Evolutionary conservation across 2,888 invertebrate genomes (phyloP).

Genomic region (Drosophila austrosaltans): DNA sequence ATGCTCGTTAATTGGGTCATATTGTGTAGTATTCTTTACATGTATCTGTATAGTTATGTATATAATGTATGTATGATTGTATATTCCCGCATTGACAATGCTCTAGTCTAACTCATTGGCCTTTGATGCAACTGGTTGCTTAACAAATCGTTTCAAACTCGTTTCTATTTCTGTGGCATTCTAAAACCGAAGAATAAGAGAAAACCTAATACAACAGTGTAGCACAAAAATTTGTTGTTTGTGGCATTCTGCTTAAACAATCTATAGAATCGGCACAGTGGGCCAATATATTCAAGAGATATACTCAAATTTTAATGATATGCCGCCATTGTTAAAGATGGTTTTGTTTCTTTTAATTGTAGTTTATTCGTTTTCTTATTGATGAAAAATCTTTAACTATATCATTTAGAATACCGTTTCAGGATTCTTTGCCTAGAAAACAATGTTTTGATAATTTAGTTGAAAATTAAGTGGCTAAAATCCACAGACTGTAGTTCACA

Average conservation of each 20-base stretch:
- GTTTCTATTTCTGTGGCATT: slow-evolving; percentile 62
- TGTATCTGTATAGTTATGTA: no score
- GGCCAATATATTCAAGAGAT: not conserved
- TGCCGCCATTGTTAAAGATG: slow-evolving; percentile 13
- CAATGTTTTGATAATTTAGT: not conserved
- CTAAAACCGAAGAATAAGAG: slow-evolving; percentile 35
- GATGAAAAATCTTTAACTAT: not conserved
- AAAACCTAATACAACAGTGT: slow-evolving; percentile 41
- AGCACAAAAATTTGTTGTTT: slow-evolving; percentile 39
- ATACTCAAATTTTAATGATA: not conserved
- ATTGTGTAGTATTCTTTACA: slow-evolving; percentile 9
- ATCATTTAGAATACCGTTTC: no score
- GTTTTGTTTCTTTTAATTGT: not conserved
- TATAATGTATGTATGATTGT: no score
- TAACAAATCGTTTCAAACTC: slow-evolving; percentile 47
- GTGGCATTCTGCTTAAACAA: slow-evolving; percentile 39
- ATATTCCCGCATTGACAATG: slow-evolving; percentile 57
- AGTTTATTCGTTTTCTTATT: not conserved
- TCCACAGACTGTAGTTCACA: slow-evolving; percentile 13
- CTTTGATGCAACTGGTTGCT: slow-evolving; percentile 68
- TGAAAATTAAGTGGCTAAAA: not conserved
- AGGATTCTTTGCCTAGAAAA: no score
- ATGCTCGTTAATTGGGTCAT: slow-evolving; percentile 60
- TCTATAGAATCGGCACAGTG: slow-evolving; percentile 26
- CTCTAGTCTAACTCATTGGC: slow-evolving; percentile 56